Conservation (phyloP, 1,140 invertebrate species). For the Schlechtendalia chinensis region DNA sequence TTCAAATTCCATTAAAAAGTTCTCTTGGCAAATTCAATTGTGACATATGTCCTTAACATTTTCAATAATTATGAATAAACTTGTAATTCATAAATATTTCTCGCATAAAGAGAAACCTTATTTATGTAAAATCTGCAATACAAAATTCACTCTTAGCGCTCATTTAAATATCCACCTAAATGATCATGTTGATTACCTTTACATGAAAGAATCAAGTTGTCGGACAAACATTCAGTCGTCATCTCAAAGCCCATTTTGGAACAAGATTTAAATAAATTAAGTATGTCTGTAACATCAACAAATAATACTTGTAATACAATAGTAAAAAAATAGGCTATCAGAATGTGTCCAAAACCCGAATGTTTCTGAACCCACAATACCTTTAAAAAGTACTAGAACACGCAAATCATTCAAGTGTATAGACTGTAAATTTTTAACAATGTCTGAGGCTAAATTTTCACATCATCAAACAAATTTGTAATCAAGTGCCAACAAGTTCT, state of each 20-base stretch:
- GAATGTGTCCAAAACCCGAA: too few species aligned
- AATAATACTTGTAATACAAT: neutral
- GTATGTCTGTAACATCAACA: neutral
- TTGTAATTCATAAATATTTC: neutral
- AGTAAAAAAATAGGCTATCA: too few species aligned
- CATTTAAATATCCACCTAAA: neutral
- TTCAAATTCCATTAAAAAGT: neutral
- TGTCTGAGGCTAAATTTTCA: neutral
- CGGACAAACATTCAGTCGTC: neutral
- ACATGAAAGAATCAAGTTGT: neutral
- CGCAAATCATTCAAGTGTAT: neutral
- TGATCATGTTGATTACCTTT: neutral
- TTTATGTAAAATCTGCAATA: neutral
- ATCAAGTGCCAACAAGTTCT: neutral
- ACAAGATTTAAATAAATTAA: neutral
- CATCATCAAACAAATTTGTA: neutral
- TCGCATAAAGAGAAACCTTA: neutral
- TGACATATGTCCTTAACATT: neutral
- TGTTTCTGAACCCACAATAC: neutral
- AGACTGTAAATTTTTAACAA: neutral
- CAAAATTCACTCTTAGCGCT: conserved; percentile 4
- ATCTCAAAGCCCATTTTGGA: neutral
- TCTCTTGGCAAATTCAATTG: neutral
- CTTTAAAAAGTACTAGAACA: neutral
- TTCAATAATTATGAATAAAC: neutral